Conservation (phyloP, 2,113 vertebrate genomes). For the Corythornis vintsioides region DNA sequence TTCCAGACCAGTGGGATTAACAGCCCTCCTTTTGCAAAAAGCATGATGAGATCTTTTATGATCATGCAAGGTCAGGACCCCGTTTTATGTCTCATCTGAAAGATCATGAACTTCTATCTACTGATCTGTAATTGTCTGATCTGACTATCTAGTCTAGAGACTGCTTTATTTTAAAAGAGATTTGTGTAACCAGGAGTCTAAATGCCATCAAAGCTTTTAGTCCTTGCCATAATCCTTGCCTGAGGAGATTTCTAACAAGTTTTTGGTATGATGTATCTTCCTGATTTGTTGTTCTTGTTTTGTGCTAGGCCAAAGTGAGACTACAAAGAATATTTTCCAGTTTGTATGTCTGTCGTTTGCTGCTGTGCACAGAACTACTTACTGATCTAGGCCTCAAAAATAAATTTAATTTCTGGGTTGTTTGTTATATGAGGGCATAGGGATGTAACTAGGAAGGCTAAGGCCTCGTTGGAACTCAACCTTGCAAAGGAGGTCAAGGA, state of each 20-base stretch:
- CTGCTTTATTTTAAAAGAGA: constrained; percentile 49
- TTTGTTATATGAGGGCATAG: neutral
- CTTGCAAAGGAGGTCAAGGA: too few relatives aligned
- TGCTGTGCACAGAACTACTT: neutral
- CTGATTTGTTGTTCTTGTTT: neutral
- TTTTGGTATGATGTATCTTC: constrained; percentile 3
- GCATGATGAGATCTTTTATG: constrained; percentile 42
- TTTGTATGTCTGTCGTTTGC: neutral
- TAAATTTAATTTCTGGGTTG: neutral
- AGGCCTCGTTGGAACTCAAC: too few relatives aligned
- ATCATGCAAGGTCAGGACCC: constrained; percentile 26
- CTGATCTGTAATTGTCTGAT: constrained; percentile 40
- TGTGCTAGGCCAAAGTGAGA: neutral
- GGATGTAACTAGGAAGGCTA: too few relatives aligned
- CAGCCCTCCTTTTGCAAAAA: constrained; percentile 14
- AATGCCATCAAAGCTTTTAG: constrained; percentile 38
- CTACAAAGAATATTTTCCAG: neutral
- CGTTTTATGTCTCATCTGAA: constrained; percentile 62
- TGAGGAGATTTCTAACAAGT: constrained; percentile 35
- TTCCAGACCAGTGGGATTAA: constrained; percentile 53
- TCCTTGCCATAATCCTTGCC: neutral
- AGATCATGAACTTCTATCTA: constrained; percentile 44
- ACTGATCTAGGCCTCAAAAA: neutral
- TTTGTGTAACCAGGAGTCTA: constrained; percentile 32
- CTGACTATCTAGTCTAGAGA: constrained; percentile 12